Percentiles rank a stretch among this genome's conserved stretches.
These are phyloP conservation scores for Bembecia ichneumoniformis DNA, from an alignment of 2,888 invertebrate species.

Conservation along the genomic window DNA sequence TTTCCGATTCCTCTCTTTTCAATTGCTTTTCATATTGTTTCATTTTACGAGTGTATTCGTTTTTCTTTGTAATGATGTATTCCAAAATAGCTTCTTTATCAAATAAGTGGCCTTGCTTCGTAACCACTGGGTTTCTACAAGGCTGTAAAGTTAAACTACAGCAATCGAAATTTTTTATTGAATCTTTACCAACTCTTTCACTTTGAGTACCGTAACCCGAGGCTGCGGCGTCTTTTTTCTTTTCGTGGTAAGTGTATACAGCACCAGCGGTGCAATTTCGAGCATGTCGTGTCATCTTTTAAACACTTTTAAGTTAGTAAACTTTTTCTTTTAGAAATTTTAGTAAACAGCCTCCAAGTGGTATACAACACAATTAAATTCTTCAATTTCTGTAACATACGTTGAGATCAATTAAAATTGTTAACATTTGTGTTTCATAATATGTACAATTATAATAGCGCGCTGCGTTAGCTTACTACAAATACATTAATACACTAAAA, in stretches of 20 bases:
- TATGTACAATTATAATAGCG: too few species aligned
- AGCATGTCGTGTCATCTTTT: constrained; percentile 93
- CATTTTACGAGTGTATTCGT: constrained; percentile 87
- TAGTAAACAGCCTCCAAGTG: too few species aligned
- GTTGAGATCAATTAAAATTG: too few species aligned
- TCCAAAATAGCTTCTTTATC: constrained; percentile 98
- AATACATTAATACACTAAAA: too few species aligned
- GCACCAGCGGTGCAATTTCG: constrained; percentile 98
- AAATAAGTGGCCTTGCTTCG: constrained; percentile 89
- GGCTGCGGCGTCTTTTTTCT: constrained; percentile 93
- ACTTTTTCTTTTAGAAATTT: too few species aligned
- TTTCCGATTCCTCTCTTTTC: constrained; percentile 80
- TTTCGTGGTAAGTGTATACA: constrained; percentile 98
- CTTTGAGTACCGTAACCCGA: constrained; percentile 94
- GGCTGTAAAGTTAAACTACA: constrained; percentile 98
- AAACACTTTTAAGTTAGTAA: too few species aligned
- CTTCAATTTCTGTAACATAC: too few species aligned
- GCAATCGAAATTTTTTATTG: constrained; percentile 93
- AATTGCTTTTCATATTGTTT: constrained; percentile 94
- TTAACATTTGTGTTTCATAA: too few species aligned
- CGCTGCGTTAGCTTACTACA: too few species aligned
- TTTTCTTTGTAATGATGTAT: constrained; percentile 95
- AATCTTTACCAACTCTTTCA: constrained; percentile 93
- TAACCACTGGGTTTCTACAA: constrained; percentile 91
- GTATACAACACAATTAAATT: too few species aligned